Evolutionary conservation across 2,797 vertebrate species (phyloP).

Genomic region (Thalassophryne amazonica): DNA sequence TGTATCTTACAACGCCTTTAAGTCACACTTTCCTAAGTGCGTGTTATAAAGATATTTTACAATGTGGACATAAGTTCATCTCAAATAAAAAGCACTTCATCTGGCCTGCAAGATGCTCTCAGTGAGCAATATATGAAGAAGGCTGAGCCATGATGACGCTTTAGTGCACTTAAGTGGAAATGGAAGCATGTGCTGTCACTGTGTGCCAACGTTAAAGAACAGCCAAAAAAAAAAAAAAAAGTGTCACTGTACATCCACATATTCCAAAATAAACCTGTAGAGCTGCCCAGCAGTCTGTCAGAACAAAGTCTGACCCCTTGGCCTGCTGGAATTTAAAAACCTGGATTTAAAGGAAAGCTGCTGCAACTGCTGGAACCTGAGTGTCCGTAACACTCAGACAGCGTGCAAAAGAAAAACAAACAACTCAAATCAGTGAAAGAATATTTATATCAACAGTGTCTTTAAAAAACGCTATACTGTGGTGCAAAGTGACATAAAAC

Average conservation of each 20-base stretch:
- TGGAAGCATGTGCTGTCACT: background rate
- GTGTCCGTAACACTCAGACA: background rate
- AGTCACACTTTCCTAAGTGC: too few relatives aligned
- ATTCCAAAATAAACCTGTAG: background rate
- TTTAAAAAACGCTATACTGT: too few relatives aligned
- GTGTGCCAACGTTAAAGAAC: background rate
- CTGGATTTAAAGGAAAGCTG: constrained; percentile 18
- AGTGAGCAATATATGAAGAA: background rate
- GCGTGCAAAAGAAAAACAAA: background rate
- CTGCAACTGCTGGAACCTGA: background rate
- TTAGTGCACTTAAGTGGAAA: background rate
- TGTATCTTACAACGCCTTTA: too few relatives aligned
- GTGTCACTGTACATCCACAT: background rate
- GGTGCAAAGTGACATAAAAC: too few relatives aligned
- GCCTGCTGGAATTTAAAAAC: constrained; percentile 35
- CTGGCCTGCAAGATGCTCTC: too few relatives aligned
- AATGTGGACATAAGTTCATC: too few relatives aligned
- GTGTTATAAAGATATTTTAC: too few relatives aligned
- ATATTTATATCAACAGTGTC: too few relatives aligned
- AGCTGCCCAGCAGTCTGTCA: background rate
- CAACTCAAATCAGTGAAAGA: background rate
- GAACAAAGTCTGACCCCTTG: constrained; percentile 42
- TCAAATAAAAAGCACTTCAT: too few relatives aligned
- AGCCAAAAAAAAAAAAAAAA: background rate
- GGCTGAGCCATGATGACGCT: background rate